Evolutionary conservation across 2,888 invertebrate genomes (phyloP).

Genomic region (Sisyra nigra): DNA sequence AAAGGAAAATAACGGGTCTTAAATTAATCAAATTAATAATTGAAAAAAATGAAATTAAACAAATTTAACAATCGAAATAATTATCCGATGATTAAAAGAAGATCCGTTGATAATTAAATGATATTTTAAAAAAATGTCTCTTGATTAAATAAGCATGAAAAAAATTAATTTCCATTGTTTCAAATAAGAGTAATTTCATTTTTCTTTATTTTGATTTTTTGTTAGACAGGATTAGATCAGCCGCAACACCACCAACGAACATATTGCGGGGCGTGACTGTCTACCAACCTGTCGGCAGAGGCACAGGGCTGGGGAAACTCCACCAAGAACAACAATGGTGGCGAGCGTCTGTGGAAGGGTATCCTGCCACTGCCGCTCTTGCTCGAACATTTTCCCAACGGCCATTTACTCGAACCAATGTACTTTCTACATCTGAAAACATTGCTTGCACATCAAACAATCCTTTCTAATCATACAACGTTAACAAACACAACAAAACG

Average conservation of each 20-base stretch:
- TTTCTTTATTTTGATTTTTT: not conserved
- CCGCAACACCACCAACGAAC: conserved; percentile 8
- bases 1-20: too few species aligned
- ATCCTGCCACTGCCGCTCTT: conserved; percentile 28
- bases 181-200: not conserved
- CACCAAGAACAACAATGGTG: conserved; percentile 13
- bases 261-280: not conserved
- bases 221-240: conserved; percentile 8
- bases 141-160: too few species aligned
- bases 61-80: too few species aligned
- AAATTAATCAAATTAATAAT: too few species aligned
- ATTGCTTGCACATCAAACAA: conserved; percentile 1
- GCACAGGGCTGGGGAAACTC: conserved; percentile 2
- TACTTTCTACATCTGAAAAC: conserved; percentile 28
- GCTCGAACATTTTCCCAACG: conserved; percentile 14
- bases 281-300: conserved; percentile 23
- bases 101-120: too few species aligned
- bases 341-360: conserved; percentile 44
- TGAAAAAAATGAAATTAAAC: too few species aligned
- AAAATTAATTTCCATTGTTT: too few species aligned
- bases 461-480: too few species aligned
- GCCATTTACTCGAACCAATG: conserved; percentile 22
- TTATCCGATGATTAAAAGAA: too few species aligned
- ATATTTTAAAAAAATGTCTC: too few species aligned
- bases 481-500: too few species aligned